Evolutionary conservation across 2,113 vertebrate species (phyloP).

Genomic region (Macquaria australasica): DNA sequence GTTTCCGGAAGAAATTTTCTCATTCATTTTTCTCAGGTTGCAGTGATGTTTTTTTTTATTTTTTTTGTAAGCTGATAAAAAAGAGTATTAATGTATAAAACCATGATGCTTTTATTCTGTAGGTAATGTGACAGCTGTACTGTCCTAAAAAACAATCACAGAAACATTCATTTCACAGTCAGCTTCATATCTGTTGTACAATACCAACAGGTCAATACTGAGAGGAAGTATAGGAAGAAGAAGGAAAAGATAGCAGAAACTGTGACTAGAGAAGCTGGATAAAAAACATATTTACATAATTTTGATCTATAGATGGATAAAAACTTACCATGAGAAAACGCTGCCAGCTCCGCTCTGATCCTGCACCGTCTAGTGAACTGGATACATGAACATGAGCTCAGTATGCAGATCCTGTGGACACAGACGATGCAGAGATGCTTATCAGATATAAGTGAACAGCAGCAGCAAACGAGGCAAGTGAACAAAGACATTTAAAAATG

Average conservation of each 20-base stretch:
- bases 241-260: background rate
- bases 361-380: background rate
- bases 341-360: background rate
- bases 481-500: background rate
- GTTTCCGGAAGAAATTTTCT: constrained; percentile 25
- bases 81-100: background rate
- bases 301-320: background rate
- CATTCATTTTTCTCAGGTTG: constrained; percentile 10
- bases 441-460: background rate
- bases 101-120: background rate
- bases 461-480: background rate
- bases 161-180: background rate
- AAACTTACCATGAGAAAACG: background rate
- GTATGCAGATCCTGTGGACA: background rate
- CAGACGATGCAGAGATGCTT: background rate
- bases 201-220: background rate
- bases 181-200: background rate
- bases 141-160: background rate
- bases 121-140: background rate
- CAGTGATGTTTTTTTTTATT: background rate
- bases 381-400: background rate
- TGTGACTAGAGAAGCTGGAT: background rate
- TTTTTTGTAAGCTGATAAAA: background rate
- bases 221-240: background rate
- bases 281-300: background rate